Evolutionary conservation across 2,797 vertebrate species (phyloP), one percentile per base, ranked within the genome.

Genomic region (Thripadectes ignobilis): DNA sequence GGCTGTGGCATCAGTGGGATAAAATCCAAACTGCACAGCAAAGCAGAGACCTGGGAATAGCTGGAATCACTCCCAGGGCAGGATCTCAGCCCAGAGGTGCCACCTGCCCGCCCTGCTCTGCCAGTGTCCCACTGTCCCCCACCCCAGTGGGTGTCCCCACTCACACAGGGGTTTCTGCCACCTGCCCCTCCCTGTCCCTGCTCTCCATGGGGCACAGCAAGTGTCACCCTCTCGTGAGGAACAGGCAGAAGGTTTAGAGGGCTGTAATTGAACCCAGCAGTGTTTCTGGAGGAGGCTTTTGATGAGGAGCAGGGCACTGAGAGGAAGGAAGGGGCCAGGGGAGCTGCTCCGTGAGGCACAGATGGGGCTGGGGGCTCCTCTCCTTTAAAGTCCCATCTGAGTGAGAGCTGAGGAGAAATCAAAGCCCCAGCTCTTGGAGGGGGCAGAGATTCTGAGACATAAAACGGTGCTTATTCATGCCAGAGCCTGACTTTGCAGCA

Each of bases 181-280:
- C 63, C 49, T 14, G 7, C 68, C 74, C 48, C 48, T n/a, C 43
- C 62, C 68, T 43, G 62, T 4, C 54, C 63, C 65, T 8, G 84
- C 52, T 9, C 41, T 59, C 67, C 2, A 0, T 10, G 67, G 45
- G 2, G 11, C 32, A 52, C 57, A 73, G 62, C 48, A 16, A 9
- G 51, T 32, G n/a, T 43, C 52, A 59, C 38, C 67, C 67, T 36
- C 21, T 81, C 66, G 4, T 4, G 62, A 58, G 83, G 80, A 65
- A 4, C 86, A 46, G 89, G 68, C 34, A 1, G 58, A 57, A 59
- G 73, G 10, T 23, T 32, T 15, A 21, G 39, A 5, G 48, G 81
- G 79, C 72, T 65, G 41, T 90, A 76, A 90, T 90, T 75, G 36
- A 85, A 75, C 10, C 75, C 91, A 78, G 84, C 52, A 85, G 78